Evolutionary conservation across 23 tunicate genomes (phyloP).

Genomic region (Clavelina lepadiformis): DNA sequence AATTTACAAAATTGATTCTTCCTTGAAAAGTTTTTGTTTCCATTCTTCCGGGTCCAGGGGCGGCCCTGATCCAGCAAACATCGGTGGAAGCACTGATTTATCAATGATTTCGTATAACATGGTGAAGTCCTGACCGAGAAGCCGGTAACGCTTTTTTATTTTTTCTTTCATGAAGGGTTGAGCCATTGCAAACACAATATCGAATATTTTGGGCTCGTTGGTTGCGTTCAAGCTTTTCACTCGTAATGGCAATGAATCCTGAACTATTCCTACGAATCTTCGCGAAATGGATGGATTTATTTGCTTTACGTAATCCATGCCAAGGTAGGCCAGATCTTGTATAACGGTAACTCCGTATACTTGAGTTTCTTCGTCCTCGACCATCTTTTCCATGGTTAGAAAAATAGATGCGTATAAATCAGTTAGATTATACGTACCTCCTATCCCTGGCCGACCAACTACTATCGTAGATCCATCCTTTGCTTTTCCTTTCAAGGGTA

Average conservation of each 20-base stretch:
- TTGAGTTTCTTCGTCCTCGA: conserved; percentile 58
- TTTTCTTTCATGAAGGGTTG: conserved; percentile 81
- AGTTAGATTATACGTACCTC: conserved; percentile 5
- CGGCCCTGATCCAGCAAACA: conserved; percentile 83
- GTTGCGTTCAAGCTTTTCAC: conserved; percentile 59
- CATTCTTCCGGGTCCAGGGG: conserved; percentile 54
- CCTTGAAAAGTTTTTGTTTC: conserved; percentile 37
- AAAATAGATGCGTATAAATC: conserved; percentile 27
- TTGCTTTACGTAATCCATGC: conserved; percentile 75
- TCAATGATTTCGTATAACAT: conserved; percentile 57
- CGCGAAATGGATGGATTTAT: conserved; percentile 48
- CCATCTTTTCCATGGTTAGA: conserved; percentile 26
- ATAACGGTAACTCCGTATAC: conserved; percentile 78
- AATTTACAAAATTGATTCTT: conserved; percentile 39
- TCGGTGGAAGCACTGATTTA: conserved; percentile 41
- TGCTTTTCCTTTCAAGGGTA: conserved; percentile 39
- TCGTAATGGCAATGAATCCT: conserved; percentile 71
- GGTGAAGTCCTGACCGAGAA: conserved; percentile 62
- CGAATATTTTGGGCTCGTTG: conserved; percentile 64
- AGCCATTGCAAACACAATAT: conserved; percentile 56
- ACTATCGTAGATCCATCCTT: conserved; percentile 42
- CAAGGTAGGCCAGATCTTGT: conserved; percentile 52
- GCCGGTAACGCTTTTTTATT: conserved; percentile 39
- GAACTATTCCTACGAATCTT: conserved; percentile 44
- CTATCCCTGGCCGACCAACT: conserved; percentile 24